Evolutionary conservation across 2,888 invertebrate genomes (phyloP).

Genomic region (Drosophila kokeensis): DNA sequence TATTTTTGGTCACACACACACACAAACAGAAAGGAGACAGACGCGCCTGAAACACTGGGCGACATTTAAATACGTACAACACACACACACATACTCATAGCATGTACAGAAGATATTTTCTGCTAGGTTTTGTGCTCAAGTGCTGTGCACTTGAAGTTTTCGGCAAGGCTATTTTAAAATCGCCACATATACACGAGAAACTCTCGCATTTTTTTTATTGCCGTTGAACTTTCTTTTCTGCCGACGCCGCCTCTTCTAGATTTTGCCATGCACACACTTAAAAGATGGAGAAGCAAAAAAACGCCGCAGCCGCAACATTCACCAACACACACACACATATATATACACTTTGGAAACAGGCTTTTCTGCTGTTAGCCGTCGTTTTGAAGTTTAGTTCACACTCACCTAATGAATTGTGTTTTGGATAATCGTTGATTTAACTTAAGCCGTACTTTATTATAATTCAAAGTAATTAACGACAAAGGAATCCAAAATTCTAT

Average conservation of each 20-base stretch:
- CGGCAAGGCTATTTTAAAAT: conserved; percentile 74
- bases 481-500: conserved; percentile 58
- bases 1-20: conserved; percentile 67
- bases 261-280: conserved; percentile 70
- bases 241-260: conserved; percentile 80
- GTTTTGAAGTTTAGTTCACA: conserved; percentile 25
- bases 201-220: conserved; percentile 60
- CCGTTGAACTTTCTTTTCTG: conserved; percentile 78
- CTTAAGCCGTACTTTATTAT: conserved; percentile 41
- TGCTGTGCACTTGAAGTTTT: conserved; percentile 79
- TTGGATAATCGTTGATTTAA: conserved; percentile 19
- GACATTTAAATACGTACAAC: conserved; percentile 60
- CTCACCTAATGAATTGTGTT: conserved; percentile 52
- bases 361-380: conserved; percentile 17
- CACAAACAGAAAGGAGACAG: conserved; percentile 30
- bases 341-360: conserved; percentile 28
- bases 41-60: conserved; percentile 50
- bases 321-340: conserved; percentile 47
- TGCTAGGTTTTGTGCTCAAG: conserved; percentile 54
- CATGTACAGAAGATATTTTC: conserved; percentile 71
- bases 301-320: conserved; percentile 59
- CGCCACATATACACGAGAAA: conserved; percentile 67
- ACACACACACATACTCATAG: conserved; percentile 41
- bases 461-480: conserved; percentile 43
- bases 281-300: conserved; percentile 51